phyloP scores from a whole-genome alignment of 1,140 invertebrate genomes.

The Macrosteles quadrilineatus region DNA sequence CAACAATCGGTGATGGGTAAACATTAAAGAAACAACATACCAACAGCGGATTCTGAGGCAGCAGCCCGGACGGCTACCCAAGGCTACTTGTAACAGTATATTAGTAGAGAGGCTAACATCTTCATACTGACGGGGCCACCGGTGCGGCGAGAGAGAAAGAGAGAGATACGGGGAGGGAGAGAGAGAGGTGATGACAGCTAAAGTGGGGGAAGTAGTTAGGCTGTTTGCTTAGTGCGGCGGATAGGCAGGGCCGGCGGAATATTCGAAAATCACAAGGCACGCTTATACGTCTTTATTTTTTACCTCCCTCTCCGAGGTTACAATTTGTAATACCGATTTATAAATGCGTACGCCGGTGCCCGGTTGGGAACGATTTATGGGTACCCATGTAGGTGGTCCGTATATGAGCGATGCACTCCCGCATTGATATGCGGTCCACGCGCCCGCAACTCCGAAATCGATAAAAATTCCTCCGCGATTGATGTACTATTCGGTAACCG shows the following conservation, averaged over 20 bases:
- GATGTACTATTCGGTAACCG: conserved; percentile 16
- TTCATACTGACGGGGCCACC: conserved; percentile 9
- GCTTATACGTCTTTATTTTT: conserved; percentile 19
- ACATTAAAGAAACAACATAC: no score
- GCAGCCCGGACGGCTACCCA: neutral
- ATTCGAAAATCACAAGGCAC: conserved; percentile 25
- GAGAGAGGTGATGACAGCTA: conserved; percentile 1
- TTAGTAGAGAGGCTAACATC: neutral
- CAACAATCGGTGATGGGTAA: no score
- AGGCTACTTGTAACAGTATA: conserved; percentile 11
- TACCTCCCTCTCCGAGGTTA: conserved; percentile 2
- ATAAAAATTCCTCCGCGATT: conserved; percentile 24
- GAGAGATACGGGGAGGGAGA: neutral
- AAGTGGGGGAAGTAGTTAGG: conserved; percentile 8
- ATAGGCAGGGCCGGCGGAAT: conserved; percentile 8
- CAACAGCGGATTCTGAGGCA: no score
- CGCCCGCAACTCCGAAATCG: conserved; percentile 15
- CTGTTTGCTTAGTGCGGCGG: neutral
- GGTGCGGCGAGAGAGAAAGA: neutral
- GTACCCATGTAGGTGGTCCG: conserved; percentile 6
- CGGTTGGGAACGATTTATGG: conserved; percentile 8
- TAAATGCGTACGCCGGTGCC: conserved; percentile 7
- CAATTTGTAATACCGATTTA: conserved; percentile 14
- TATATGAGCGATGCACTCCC: neutral
- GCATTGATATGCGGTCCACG: neutral